Base-by-base conservation (phyloP, 2,113 vertebrate genomes). In the Stegastes partitus region DNA sequence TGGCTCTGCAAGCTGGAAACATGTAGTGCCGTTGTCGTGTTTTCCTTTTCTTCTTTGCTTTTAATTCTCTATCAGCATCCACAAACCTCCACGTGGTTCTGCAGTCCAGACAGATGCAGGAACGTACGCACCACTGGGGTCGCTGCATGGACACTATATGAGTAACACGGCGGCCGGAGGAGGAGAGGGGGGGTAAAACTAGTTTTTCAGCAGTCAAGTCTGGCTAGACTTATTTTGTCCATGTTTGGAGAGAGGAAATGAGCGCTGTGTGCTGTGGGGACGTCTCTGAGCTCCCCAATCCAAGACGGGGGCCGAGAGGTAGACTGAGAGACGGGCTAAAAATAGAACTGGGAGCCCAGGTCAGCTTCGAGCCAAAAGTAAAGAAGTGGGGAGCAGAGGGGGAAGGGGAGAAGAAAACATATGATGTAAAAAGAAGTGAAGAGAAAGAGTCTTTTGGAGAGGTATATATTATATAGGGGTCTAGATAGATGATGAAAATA, bases 231-330 rank as follows among this genome's bases (percentile, higher is more conserved):
- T 82, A 68, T 91, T 91, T 88, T 91, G 81, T 73, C 92, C 86
- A 88, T 91, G 84, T 90, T 91, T 92, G 87, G 90, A 49, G 21
- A 89, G 37, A 89, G 88, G 90, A 93, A 91, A 92, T 87, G 87
- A 91, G 70, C 14, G 23, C 56, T 56, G 75, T 81, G 77, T 56
- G 82, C 80, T 74, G 37, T 47, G 34, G 90, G 78, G 87, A 91
- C 3, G 79, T 93, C 89, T 91, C 82, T 44, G 51, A 69, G 77
- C 54, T 82, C 80, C 88, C 78, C 63, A 42, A 23, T 79, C 58
- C 59, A 68, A 49, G 56, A 21, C 81, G 85, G 87, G 83, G 87
- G 83, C 65, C 54, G 73, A 79, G 73, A 79, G 82, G 82, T 83
- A 88, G 89, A 88, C 70, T 25, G 72, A 72, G 26, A 82, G 56